These are phyloP conservation scores for Deroptyus accipitrinus DNA, from an alignment of 2,113 vertebrate genomes.

Conservation along the genomic window DNA sequence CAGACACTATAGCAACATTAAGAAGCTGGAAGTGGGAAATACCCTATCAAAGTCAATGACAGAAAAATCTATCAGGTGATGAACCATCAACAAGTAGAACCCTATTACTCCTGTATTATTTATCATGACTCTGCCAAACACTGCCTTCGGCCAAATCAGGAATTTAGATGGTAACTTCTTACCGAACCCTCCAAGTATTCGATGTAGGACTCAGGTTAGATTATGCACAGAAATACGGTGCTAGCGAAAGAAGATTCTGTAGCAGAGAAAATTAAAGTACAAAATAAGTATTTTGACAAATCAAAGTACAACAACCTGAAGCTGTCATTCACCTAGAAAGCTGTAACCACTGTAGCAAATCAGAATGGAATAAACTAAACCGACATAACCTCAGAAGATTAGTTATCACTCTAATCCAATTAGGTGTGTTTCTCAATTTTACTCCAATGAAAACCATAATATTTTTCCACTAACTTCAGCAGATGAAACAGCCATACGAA, in stretches of 20 bases:
- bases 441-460: not conserved
- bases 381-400: not conserved
- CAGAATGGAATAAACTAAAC: not conserved
- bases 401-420: conserved; percentile 17
- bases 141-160: not conserved
- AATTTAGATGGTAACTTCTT: not conserved
- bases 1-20: not conserved
- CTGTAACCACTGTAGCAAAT: not conserved
- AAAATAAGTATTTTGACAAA: not conserved
- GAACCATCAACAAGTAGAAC: not conserved
- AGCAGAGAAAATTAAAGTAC: not conserved
- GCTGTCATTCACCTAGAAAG: not conserved
- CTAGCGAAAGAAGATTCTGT: not conserved
- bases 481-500: not conserved
- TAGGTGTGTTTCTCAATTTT: not conserved
- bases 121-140: not conserved
- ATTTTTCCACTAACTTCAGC: not conserved
- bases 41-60: not conserved
- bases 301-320: not conserved
- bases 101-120: not conserved
- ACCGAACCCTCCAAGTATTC: not conserved
- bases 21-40: not conserved
- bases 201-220: not conserved
- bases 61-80: not conserved
- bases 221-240: not conserved